These are phyloP conservation scores for Hipparchia sbordonii DNA, from an alignment of 2,888 invertebrate species.

Conservation along the genomic window DNA sequence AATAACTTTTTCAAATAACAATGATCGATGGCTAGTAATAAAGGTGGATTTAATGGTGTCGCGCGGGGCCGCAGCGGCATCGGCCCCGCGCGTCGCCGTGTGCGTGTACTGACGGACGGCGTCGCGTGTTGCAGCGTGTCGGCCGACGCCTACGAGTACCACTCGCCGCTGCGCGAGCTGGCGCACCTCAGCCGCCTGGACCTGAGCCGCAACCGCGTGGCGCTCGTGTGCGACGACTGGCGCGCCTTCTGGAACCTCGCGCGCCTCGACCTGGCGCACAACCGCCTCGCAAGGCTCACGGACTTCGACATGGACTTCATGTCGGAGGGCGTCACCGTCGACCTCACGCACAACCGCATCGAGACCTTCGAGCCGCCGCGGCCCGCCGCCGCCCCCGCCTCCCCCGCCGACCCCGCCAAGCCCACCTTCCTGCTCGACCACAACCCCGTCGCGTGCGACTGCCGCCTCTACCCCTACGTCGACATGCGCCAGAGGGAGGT, in stretches of 20 bases:
- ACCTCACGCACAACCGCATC: slow-evolving; percentile 52
- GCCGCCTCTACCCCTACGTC: slow-evolving; percentile 46
- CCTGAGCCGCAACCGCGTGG: slow-evolving; percentile 45
- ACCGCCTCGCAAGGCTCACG: slow-evolving; percentile 39
- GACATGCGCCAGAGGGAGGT: slow-evolving; percentile 12
- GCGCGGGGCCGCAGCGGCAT: too few species aligned
- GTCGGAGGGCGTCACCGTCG: slow-evolving; percentile 30
- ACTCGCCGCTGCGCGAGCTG: slow-evolving; percentile 42
- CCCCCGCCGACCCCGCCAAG: not conserved
- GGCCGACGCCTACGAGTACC: slow-evolving; percentile 3
- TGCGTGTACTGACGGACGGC: too few species aligned
- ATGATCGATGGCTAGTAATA: too few species aligned
- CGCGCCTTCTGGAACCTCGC: slow-evolving; percentile 31
- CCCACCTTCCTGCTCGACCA: slow-evolving; percentile 44
- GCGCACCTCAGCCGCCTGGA: slow-evolving; percentile 34
- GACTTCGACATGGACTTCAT: slow-evolving; percentile 35
- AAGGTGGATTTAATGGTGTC: too few species aligned
- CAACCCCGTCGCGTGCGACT: slow-evolving; percentile 56
- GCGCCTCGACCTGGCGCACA: slow-evolving; percentile 43
- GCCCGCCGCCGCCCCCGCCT: not conserved
- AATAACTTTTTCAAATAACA: too few species aligned
- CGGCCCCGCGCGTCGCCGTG: too few species aligned
- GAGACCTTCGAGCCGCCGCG: slow-evolving; percentile 18
- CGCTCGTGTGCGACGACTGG: slow-evolving; percentile 41
- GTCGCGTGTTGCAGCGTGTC: not conserved